Conservation (phyloP, 2,888 invertebrate species). For the Lycaena phlaeas region DNA sequence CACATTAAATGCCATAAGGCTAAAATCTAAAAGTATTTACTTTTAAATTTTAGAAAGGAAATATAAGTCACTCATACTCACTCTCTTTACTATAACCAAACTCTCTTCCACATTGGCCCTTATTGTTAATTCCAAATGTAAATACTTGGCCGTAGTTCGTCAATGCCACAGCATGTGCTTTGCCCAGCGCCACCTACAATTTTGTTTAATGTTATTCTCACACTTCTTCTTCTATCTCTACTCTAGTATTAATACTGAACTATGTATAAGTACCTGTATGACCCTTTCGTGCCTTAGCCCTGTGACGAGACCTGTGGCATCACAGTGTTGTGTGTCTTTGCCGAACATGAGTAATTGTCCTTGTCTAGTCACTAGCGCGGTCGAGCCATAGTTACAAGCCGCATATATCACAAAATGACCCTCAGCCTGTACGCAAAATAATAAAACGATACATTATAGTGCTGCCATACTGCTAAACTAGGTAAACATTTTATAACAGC, state of each 20-base stretch:
- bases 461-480: too few relatives aligned
- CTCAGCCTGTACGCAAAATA: slow-evolving; percentile 65
- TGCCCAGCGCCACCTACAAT: slow-evolving; percentile 93
- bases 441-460: too few relatives aligned
- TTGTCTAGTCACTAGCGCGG: slow-evolving; percentile 91
- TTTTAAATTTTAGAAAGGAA: too few relatives aligned
- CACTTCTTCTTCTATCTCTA: too few relatives aligned
- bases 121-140: slow-evolving; percentile 98
- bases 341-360: slow-evolving; percentile 95
- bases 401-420: slow-evolving; percentile 86
- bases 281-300: slow-evolving; percentile 83
- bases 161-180: slow-evolving; percentile 94
- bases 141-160: slow-evolving; percentile 92
- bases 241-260: too few relatives aligned
- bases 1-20: too few relatives aligned
- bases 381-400: slow-evolving; percentile 95
- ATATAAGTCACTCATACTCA: slow-evolving; percentile 27
- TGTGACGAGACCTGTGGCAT: slow-evolving; percentile 80
- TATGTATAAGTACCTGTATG: slow-evolving; percentile 64
- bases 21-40: too few relatives aligned
- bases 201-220: too few relatives aligned
- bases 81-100: slow-evolving; percentile 77
- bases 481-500: too few relatives aligned
- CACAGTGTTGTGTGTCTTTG: slow-evolving; percentile 91
- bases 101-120: slow-evolving; percentile 96